Percentiles rank a stretch among this genome's conserved stretches.
These are phyloP conservation scores for Datnioides undecimradiatus DNA, from an alignment of 2,113 vertebrate genomes.

Conservation along the genomic window DNA sequence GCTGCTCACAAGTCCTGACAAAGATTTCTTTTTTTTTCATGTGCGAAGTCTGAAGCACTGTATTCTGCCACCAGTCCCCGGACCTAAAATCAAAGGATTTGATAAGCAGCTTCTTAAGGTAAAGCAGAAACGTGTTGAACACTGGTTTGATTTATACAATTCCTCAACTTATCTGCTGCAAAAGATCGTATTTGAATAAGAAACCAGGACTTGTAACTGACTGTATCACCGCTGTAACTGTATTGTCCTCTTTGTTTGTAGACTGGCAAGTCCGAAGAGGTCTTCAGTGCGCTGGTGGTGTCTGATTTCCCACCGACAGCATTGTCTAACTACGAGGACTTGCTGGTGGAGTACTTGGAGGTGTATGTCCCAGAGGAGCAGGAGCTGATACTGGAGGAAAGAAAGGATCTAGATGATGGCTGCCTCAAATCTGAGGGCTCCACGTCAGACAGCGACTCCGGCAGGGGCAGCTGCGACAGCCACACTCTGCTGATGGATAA, in stretches of 20 bases:
- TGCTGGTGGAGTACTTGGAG: conserved; percentile 92
- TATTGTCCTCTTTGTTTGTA: conserved; percentile 68
- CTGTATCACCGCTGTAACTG: background rate
- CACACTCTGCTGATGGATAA: conserved; percentile 89
- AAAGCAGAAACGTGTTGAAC: conserved; percentile 45
- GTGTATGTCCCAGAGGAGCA: conserved; percentile 88
- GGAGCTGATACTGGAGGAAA: conserved; percentile 84
- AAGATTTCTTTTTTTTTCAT: conserved; percentile 25
- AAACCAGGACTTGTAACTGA: background rate
- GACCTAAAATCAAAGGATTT: conserved; percentile 97
- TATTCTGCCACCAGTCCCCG: conserved; percentile 93
- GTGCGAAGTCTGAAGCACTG: conserved; percentile 88
- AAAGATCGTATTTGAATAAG: background rate
- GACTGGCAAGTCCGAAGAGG: conserved; percentile 90
- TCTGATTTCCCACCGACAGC: conserved; percentile 89
- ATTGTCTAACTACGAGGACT: conserved; percentile 85
- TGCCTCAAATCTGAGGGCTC: conserved; percentile 75
- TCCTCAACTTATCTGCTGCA: background rate
- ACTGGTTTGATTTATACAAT: background rate
- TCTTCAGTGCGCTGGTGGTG: conserved; percentile 88
- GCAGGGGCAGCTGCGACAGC: conserved; percentile 92
- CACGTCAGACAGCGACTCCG: conserved; percentile 89
- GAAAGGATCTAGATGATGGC: conserved; percentile 73
- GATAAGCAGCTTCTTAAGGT: conserved; percentile 93
- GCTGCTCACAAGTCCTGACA: conserved; percentile 23